A percentile compares a stretch with the other conserved stretches of the same genome.
These are phyloP conservation scores for Xylota segnis DNA, from an alignment of 2,888 invertebrate genomes.

Conservation along the genomic window DNA sequence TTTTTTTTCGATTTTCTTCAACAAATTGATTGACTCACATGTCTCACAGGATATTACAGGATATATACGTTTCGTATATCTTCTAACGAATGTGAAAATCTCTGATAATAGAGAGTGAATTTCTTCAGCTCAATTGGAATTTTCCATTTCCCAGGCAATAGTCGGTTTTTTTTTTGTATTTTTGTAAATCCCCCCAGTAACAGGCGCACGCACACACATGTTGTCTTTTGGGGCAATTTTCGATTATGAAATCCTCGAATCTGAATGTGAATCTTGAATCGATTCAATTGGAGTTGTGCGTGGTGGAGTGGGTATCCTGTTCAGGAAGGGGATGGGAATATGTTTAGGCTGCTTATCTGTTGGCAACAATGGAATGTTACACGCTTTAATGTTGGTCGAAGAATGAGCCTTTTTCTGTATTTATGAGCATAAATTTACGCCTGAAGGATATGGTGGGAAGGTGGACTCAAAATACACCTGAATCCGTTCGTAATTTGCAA, in stretches of 20 bases:
- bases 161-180: not conserved
- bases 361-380: conserved; percentile 30
- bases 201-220: not conserved
- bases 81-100: conserved; percentile 16
- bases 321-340: not conserved
- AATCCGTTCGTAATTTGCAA: conserved; percentile 11
- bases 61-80: not conserved
- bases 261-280: conserved; percentile 51
- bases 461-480: conserved; percentile 19
- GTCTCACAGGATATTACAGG: conserved; percentile 15
- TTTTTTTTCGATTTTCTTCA: conserved; percentile 14
- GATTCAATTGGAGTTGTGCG: conserved; percentile 51
- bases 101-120: conserved; percentile 28
- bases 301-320: conserved; percentile 1
- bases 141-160: conserved; percentile 33
- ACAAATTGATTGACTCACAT: conserved; percentile 40
- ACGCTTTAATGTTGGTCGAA: conserved; percentile 13
- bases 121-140: conserved; percentile 46
- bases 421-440: conserved; percentile 41
- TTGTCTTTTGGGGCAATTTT: conserved; percentile 44
- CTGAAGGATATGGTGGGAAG: conserved; percentile 7
- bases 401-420: conserved; percentile 25
- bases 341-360: not conserved
- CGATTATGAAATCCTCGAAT: conserved; percentile 60
- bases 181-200: not conserved